These are phyloP conservation scores for Chymomyza procnemis DNA, from an alignment of 2,888 invertebrate genomes.

Conservation along the genomic window DNA sequence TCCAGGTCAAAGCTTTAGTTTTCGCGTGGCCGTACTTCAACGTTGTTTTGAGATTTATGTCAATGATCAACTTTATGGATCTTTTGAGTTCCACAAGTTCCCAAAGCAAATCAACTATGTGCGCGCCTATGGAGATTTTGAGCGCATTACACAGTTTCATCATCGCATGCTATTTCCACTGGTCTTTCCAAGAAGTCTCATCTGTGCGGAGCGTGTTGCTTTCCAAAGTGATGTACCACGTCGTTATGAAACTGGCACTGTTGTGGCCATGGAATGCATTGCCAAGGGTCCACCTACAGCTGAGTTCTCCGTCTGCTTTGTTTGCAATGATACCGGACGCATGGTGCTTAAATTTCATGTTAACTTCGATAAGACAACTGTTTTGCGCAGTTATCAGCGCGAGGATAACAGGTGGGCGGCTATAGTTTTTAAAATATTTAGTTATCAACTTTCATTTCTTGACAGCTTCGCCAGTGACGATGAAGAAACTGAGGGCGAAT, in stretches of 20 bases:
- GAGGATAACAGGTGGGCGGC: conserved; percentile 75
- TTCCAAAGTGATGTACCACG: conserved; percentile 78
- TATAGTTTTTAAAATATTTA: background rate
- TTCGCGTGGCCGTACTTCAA: conserved; percentile 77
- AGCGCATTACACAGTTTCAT: conserved; percentile 78
- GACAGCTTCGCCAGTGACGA: conserved; percentile 73
- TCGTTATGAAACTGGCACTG: conserved; percentile 77
- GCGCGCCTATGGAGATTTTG: conserved; percentile 76
- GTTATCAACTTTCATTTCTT: background rate
- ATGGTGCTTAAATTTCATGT: conserved; percentile 76
- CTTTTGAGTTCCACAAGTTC: conserved; percentile 76
- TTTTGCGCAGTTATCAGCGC: conserved; percentile 74
- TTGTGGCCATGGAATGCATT: conserved; percentile 77
- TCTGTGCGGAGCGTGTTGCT: conserved; percentile 74
- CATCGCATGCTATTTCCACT: conserved; percentile 77
- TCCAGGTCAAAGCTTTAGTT: conserved; percentile 75
- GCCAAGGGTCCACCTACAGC: conserved; percentile 75
- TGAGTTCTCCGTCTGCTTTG: conserved; percentile 77
- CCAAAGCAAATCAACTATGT: conserved; percentile 77
- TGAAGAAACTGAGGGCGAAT: conserved; percentile 77
- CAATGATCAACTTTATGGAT: conserved; percentile 77
- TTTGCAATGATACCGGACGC: conserved; percentile 76
- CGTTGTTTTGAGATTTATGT: conserved; percentile 78
- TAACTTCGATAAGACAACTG: conserved; percentile 73
- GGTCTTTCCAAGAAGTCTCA: conserved; percentile 74